Evolutionary conservation across 2,113 vertebrate genomes (phyloP), one percentile per base, ranked within the genome.

Genomic region (Dinomys branickii): DNA sequence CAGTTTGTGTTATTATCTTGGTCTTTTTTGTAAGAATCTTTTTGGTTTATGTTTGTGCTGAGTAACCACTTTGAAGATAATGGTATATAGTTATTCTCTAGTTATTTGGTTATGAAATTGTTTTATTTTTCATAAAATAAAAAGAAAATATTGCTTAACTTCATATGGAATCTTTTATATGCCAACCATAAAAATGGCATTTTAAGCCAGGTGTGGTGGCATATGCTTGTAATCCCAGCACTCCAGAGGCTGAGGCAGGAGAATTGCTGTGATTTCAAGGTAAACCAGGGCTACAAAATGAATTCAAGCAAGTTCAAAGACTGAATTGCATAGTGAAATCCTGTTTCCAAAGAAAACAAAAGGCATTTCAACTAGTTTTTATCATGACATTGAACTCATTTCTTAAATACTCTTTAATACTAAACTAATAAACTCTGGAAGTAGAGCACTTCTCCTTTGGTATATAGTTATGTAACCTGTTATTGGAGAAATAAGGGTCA

Each of bases 311-410:
- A 58, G 58, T 61, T 61, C 59, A 61, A 26, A 8, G 67, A 35
- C 35, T 69, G 67, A n/a, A 69, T n/a, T 69, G 67, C 35, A 69
- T 33, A 38, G 35, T 69, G 17, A 69, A n/a, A 38, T 2, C 16
- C 35, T 13, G 35, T 69, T 69, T 63, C 59, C 11, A 63, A 63
- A 30, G 59, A 63, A 26, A 63, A 75, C 67, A 44, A 63, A 69
- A 92, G 56, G 56, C 41, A 95, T 95, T 95, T 97, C 50, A 84
- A 88, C 84, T 87, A 80, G 44, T 73, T 86, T 85, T 52, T 38
- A 63, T 28, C 3, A 38, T 94, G 69, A 82, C 89, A 75, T n/a
- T 90, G 3, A 94, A 41, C 5, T 33, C 20, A 2, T 83, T 91
- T 91, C 61, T 33, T 86, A 92, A 86, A 14, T 89, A 83, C 52